phyloP scores from a whole-genome alignment of 2,113 vertebrate genomes.

The Etheostoma spectabile region DNA sequence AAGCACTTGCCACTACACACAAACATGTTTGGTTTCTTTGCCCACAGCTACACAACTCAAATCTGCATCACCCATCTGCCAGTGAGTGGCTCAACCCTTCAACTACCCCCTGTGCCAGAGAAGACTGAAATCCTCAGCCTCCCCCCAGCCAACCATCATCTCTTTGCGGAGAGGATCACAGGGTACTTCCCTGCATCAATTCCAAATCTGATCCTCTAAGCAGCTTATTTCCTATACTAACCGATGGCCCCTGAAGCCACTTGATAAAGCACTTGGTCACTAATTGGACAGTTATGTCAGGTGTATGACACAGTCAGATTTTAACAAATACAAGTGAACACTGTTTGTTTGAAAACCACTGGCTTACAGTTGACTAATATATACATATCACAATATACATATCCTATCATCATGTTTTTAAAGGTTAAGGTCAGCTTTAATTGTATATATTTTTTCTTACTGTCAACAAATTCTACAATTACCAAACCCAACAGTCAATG shows the following conservation, averaged over 20 bases:
- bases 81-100: constrained; percentile 47
- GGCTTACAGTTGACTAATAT: not conserved
- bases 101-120: constrained; percentile 32
- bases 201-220: constrained; percentile 45
- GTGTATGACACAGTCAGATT: not conserved
- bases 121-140: constrained; percentile 36
- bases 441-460: not conserved
- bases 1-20: not conserved
- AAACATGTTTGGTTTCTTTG: constrained; percentile 20
- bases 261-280: constrained; percentile 47
- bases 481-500: not conserved
- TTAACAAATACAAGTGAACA: not conserved
- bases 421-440: not conserved
- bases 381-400: not conserved
- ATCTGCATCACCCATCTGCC: constrained; percentile 66
- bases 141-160: constrained; percentile 40
- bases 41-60: constrained; percentile 34
- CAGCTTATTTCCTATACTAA: constrained; percentile 56
- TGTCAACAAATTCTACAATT: not conserved
- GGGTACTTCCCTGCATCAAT: constrained; percentile 6
- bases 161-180: constrained; percentile 56
- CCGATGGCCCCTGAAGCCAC: constrained; percentile 31
- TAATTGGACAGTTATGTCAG: constrained; percentile 22
- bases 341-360: constrained; percentile 1
- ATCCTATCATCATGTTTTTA: not conserved